Evolutionary conservation across 2,888 invertebrate genomes (phyloP).

Genomic region (Eustalomyia histrio): DNA sequence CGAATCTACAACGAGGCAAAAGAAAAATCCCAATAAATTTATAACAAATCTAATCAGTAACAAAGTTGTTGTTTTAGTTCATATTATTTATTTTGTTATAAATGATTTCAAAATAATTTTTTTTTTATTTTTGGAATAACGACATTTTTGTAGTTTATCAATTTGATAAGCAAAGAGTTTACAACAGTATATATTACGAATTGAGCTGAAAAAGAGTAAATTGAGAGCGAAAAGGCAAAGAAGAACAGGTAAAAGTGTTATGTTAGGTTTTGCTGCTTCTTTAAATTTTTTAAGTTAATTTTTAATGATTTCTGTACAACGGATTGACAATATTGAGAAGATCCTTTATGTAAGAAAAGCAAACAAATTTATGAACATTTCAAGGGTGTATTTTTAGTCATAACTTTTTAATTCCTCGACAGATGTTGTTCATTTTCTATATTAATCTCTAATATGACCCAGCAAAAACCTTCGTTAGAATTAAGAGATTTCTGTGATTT

Average conservation of each 20-base stretch:
- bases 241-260: background rate
- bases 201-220: background rate
- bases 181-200: background rate
- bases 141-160: background rate
- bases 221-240: background rate
- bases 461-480: no score
- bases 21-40: slow-evolving; percentile 1
- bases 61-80: slow-evolving; percentile 19
- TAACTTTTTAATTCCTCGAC: no score
- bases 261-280: no score
- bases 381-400: no score
- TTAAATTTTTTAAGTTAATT: no score
- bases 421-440: no score
- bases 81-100: background rate
- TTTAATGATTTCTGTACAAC: no score
- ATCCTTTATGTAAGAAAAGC: no score
- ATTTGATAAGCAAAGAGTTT: background rate
- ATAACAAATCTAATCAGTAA: slow-evolving; percentile 49
- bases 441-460: no score
- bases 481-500: no score
- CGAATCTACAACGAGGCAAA: background rate
- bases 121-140: background rate
- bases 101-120: background rate
- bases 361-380: no score
- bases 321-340: no score